Base-by-base conservation (phyloP, 2,888 invertebrate genomes). In the Syrista parreyssii region DNA sequence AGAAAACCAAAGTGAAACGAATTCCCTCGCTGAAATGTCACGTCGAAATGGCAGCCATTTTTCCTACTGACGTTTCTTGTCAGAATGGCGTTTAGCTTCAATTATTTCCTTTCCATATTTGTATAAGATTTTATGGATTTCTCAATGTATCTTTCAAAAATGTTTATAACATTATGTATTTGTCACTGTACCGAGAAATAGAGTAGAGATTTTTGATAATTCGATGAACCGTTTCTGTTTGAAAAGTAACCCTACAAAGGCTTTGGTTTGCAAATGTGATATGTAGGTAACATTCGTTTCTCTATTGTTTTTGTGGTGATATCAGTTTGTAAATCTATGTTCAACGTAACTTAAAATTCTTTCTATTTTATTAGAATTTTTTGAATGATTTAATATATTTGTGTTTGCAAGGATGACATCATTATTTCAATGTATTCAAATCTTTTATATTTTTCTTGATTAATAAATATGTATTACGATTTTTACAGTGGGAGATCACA, bases 401-500 rank as follows among this genome's bases (percentile, higher is more conserved):
- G 6, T 40, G 0, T 15, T 40, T 4, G 15, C 4, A 40, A 15
- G 6, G 15, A 40, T 40, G 4, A 40, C 4, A 15, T 15, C 12
- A 4, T 40, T 40, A 40, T 40, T 40, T 71, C 71, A 71, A n/a
- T 71, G n/a, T 6, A 30, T 71, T 34, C 74, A 12, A 73, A 33
- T 30, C 34, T 34, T 73, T 32, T 12, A 15, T 34, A 12, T 30
- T 73, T 32, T 73, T 12, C 35, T 33, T 34, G 12, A 23, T 73
- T 73, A 12, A 30, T 32, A 33, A 34, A 34, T 34, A 33, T 33
- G n/a, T 73, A 32, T 55, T 75, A 12, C 12, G 15, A n/a, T 36
- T 68, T 55, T 34, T 40, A 68, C 36, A 76, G 78, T 34, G 86
- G 86, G 79, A 87, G 91, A 86, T 88, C 91, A 79, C 91, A 91